Evolutionary conservation across 2,113 vertebrate genomes (phyloP).

Genomic region (Acrocephalus arundinaceus): DNA sequence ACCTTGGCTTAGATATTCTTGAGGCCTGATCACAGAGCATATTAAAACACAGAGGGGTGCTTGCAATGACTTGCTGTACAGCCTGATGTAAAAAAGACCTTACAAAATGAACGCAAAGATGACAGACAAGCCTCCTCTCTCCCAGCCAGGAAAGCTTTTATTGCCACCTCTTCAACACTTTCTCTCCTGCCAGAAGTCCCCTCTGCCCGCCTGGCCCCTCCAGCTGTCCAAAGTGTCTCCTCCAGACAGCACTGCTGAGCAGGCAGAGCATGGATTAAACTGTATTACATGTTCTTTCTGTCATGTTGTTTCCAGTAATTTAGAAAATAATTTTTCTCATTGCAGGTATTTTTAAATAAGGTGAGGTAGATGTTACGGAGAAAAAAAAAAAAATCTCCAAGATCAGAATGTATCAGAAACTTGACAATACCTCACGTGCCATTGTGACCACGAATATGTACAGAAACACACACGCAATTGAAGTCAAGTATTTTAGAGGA

Average conservation of each 20-base stretch:
- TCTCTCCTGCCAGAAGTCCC: conserved; percentile 7
- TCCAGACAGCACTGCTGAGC: conserved; percentile 13
- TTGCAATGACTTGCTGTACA: background rate
- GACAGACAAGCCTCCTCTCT: background rate
- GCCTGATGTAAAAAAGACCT: background rate
- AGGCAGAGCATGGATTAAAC: background rate
- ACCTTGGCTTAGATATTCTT: background rate
- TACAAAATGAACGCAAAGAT: background rate
- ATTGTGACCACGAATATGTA: background rate
- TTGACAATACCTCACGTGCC: background rate
- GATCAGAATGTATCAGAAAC: background rate
- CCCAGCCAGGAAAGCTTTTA: background rate
- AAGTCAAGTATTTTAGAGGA: background rate
- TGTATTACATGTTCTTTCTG: background rate
- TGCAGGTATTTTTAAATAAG: background rate
- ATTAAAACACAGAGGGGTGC: background rate
- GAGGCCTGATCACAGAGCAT: background rate
- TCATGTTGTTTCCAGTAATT: background rate
- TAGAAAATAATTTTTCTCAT: background rate
- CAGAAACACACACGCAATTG: background rate
- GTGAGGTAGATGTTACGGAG: background rate
- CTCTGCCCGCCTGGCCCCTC: background rate
- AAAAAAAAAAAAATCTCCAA: background rate
- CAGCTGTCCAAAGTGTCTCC: conserved; percentile 42
- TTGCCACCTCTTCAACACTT: conserved; percentile 12